Evolutionary conservation across 2,888 invertebrate species (phyloP), one percentile per base, ranked within the genome.

Genomic region (Mesochorus sp.): DNA sequence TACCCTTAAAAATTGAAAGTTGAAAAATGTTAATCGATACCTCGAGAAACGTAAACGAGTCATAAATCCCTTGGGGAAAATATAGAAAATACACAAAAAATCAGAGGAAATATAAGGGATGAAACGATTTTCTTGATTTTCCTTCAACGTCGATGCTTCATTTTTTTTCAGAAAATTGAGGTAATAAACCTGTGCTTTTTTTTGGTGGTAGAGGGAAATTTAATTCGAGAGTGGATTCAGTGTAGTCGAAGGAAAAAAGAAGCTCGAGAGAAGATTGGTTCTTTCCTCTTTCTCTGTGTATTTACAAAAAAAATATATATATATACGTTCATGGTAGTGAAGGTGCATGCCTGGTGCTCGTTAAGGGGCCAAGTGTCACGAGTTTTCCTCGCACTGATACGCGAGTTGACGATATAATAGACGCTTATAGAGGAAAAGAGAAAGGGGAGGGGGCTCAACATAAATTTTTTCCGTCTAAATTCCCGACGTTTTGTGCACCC

Each of bases 291-390:
- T 17, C n/a, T 21, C 12, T 49, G 26, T 26, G 14, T 34, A 21
- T 55, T n/a, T n/a, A n/a, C n/a, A n/a, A n/a, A n/a, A n/a, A n/a
- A 53, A 62, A 34, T 42, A 62, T 2, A 51, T 51, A 17, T 28
- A 61, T 51, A 47, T n/a, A 49, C 21, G 64, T 53, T 28, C 55
- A 61, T 34, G 61, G 37, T 42, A 68, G 53, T 39, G 59, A 59
- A 70, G 59, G 70, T 75, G 78, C 78, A 79, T 79, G 74, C 57
- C 74, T 71, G 70, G 49, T 66, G 74, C 78, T 79, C 78, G 74
- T 74, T 78, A 71, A 79, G 70, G 64, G 44, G 49, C 73, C 73
- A 78, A 78, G 77, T 78, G 77, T 73, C 77, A 78, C 73, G 64
- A 78, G 62, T 49, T 68, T 62, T 59, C 34, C 77, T 59, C 55